Evolutionary conservation across 2,888 invertebrate species (phyloP), one percentile per base, ranked within the genome.

Genomic region (Acrobasis consociella): DNA sequence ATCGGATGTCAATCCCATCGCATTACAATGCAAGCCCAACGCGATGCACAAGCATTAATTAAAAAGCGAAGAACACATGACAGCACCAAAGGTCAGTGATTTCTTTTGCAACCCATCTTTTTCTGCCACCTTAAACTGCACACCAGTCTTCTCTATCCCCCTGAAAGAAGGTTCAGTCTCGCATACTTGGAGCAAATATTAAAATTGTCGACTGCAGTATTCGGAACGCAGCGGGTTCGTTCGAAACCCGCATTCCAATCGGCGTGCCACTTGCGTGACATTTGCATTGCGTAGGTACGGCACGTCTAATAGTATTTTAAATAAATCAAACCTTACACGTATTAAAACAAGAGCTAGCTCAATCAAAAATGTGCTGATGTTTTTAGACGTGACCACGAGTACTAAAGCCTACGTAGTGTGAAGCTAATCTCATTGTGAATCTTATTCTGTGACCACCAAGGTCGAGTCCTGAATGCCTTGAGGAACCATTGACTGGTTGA

Each of bases 171-270:
- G 71, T 59, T 67, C 49, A 72, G 65, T 70, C 71, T 76, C 52
- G 71, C 66, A 60, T 68, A 62, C 64, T 56, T 16, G 50, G 17
- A 56, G 64, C 60, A 64, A 67, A 67, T 58, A 56, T 68, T 66
- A 67, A 67, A 63, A 64, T 64, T 65, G 62, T 66, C 63, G 67
- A 67, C 67, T 64, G 55, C 62, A 62, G 77, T 79, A 81, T 80
- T 80, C 76, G 74, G 79, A 74, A 80, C 78, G 73, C 71, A 66
- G 69, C 68, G 72, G 72, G 72, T 70, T 74, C 68, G 71, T 74
- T 76, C 74, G 74, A 74, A 77, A 72, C 78, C 82, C 82, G 83
- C 87, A 88, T 88, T 87, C 87, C 85, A 67, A 76, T 73, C 68
- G 72, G 61, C 78, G 85, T 84, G 75, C 85, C 71, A 82, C 79